Base-by-base conservation (phyloP, 2,888 invertebrate genomes). In the Epistrophella euchroma region DNA sequence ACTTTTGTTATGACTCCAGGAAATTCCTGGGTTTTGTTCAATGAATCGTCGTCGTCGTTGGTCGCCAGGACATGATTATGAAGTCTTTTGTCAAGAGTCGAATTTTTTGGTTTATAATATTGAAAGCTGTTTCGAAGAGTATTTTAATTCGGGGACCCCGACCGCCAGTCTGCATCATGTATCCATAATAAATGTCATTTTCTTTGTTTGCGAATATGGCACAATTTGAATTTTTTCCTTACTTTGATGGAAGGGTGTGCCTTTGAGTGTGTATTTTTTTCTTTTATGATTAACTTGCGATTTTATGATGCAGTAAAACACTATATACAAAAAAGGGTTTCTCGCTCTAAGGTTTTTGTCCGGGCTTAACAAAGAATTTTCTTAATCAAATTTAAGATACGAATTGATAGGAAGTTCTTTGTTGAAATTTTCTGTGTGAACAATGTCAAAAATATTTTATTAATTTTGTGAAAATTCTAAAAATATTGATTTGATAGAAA, bases 1-100 rank as follows among this genome's bases (percentile, higher is more conserved):
- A 66, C 86, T 74, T 86, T 82, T 66, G 60, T 86, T 82, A 86
- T 78, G 82, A 74, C 77, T 82, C 45, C 66, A 64, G 82, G 86
- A 78, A 74, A 82, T 82, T 77, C 74, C 82, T 74, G 64, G 71
- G 47, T 25, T 60, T 28, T 70, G 68, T 68, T 76, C 76, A 80
- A 68, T 76, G 68, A 70, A 32, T 82, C 64, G 73, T 64, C 73
- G 62, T 56, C 13, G 35, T 47, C 19, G 17, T 11, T 13, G 50
- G 25, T 52, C 52, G 52, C 43, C 72, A 73, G 58, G 55, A 81
- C 76, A 74, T 70, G 85, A 74, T 82, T 82, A 86, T 86, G 78
- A 82, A 86, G 77, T 82, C 82, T 50, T 86, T 86, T 86, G 86
- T 86, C 77, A 78, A 72, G 82, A 72, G 82, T 60, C 71, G 86